Conservation (phyloP, 2,113 vertebrate species). For the Microcebus lehilahytsara region DNA sequence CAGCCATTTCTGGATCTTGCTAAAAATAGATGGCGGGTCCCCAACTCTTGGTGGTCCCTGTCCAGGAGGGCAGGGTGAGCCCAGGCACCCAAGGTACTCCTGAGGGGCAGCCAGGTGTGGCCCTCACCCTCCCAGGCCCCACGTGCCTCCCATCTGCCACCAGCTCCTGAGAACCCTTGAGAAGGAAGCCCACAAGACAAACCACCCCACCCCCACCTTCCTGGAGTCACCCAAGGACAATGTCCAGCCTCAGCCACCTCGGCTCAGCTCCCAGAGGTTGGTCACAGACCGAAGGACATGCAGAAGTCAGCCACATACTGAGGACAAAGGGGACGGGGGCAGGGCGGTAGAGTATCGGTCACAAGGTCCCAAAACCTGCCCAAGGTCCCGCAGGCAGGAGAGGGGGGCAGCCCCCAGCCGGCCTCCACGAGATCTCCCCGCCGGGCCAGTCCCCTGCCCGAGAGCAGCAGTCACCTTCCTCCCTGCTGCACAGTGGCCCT, state of each 20-base stretch:
- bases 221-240: not conserved
- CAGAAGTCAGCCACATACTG: not conserved
- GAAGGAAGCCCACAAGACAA: not conserved
- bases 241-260: not conserved
- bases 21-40: not conserved
- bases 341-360: not conserved
- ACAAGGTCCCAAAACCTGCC: not conserved
- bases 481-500: not conserved
- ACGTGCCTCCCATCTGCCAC: not conserved
- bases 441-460: too few species aligned
- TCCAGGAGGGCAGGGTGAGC: not conserved
- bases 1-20: not conserved
- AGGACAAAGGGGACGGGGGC: not conserved
- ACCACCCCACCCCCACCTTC: not conserved
- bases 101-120: not conserved
- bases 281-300: not conserved
- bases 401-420: too few species aligned
- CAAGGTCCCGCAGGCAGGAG: not conserved
- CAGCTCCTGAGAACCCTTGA: not conserved
- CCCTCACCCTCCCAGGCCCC: not conserved
- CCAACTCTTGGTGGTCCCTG: not conserved
- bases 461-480: not conserved
- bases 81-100: not conserved
- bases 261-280: rapidly evolving
- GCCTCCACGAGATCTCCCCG: rapidly evolving